Percentiles rank a stretch among this genome's conserved stretches.
phyloP scores from a whole-genome alignment of 64 coral and sea anemone species.

The Porites australiensis region DNA sequence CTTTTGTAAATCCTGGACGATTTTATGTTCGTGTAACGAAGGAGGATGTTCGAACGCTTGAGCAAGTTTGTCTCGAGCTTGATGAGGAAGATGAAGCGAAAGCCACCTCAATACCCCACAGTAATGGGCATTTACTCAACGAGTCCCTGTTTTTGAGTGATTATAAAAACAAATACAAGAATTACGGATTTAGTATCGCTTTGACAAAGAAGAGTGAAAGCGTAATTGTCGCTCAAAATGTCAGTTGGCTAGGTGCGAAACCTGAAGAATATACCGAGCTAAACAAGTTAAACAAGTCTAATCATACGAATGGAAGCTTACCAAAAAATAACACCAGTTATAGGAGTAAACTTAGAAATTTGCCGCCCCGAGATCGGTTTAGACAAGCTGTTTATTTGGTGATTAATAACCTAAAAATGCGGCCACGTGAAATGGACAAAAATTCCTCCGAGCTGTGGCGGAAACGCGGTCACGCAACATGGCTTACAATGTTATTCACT shows the following conservation, averaged over 20 bases:
- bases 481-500: conserved; percentile 73
- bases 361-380: conserved; percentile 65
- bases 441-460: conserved; percentile 75
- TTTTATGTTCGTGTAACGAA: conserved; percentile 60
- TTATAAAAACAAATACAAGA: not conserved
- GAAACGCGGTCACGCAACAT: conserved; percentile 79
- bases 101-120: not conserved
- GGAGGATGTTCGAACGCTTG: conserved; percentile 22
- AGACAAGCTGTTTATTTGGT: conserved; percentile 69
- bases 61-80: conserved; percentile 19
- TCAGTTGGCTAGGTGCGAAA: not conserved
- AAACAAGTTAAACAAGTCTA: not conserved
- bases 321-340: not conserved
- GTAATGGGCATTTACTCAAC: not conserved
- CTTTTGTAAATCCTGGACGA: conserved; percentile 50
- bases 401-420: conserved; percentile 29
- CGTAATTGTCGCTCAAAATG: not conserved
- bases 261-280: not conserved
- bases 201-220: not conserved
- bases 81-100: conserved; percentile 4
- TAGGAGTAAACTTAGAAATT: not conserved
- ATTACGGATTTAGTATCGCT: conserved; percentile 15
- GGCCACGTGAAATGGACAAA: conserved; percentile 49
- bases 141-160: not conserved
- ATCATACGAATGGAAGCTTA: not conserved